Evolutionary conservation across 2,113 vertebrate genomes (phyloP).

Genomic region (Poecilia latipinna): DNA sequence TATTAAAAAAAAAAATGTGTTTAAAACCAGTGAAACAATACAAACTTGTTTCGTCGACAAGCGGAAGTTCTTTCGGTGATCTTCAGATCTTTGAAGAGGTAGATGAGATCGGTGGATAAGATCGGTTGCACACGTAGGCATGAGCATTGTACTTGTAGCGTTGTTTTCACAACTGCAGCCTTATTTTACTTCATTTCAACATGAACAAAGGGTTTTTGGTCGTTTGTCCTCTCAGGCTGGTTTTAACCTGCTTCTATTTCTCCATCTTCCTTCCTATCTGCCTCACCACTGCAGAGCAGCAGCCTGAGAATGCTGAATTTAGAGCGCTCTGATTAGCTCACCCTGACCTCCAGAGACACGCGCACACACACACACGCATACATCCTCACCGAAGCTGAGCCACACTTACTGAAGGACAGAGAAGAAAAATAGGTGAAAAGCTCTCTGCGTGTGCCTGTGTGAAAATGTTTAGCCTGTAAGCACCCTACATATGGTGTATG

Average conservation of each 20-base stretch:
- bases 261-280: slow-evolving; percentile 17
- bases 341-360: slow-evolving; percentile 44
- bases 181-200: slow-evolving; percentile 1
- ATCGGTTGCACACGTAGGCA: too few relatives aligned
- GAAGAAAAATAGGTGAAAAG: background rate
- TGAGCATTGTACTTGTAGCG: too few relatives aligned
- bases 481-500: too few relatives aligned
- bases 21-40: too few relatives aligned
- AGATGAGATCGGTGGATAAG: too few relatives aligned
- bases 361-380: background rate
- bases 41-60: too few relatives aligned
- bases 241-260: slow-evolving; percentile 28
- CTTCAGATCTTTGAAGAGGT: too few relatives aligned
- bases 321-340: slow-evolving; percentile 74
- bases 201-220: slow-evolving; percentile 10
- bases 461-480: background rate
- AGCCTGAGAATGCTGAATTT: slow-evolving; percentile 69
- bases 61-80: too few relatives aligned
- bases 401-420: slow-evolving; percentile 19
- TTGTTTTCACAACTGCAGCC: background rate
- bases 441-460: background rate
- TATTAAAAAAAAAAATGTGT: too few relatives aligned
- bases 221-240: background rate
- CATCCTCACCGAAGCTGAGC: background rate
- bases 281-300: slow-evolving; percentile 32